Percentiles rank a stretch among this genome's conserved stretches.
phyloP scores from a whole-genome alignment of 2,797 vertebrate genomes.

The Leptodactylus fallax region DNA sequence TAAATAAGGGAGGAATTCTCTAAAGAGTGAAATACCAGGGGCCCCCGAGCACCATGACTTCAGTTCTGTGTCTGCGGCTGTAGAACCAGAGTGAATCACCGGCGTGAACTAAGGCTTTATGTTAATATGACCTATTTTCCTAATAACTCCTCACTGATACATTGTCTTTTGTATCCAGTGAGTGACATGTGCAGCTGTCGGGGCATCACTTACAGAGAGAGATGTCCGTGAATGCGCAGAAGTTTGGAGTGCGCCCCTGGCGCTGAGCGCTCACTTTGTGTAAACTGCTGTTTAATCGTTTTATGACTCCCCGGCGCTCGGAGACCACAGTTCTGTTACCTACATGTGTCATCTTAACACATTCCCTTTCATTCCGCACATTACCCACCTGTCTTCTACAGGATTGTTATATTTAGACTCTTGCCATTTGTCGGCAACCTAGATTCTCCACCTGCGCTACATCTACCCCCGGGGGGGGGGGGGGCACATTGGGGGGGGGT shows the following conservation, averaged over 20 bases:
- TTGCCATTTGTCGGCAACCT: constrained; percentile 25
- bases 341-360: constrained; percentile 14
- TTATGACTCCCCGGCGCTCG: constrained; percentile 33
- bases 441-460: constrained; percentile 32
- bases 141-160: constrained; percentile 53
- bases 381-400: constrained; percentile 9
- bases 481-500: constrained; percentile 1
- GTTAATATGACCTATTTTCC: constrained; percentile 63
- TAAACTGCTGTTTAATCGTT: constrained; percentile 31
- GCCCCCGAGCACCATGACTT: constrained; percentile 35
- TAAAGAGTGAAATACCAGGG: constrained; percentile 11
- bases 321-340: constrained; percentile 8
- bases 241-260: constrained; percentile 31
- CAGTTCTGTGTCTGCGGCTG: background rate
- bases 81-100: constrained; percentile 28
- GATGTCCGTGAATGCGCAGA: constrained; percentile 7
- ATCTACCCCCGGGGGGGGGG: constrained; percentile 10
- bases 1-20: constrained; percentile 19
- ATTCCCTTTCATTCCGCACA: constrained; percentile 14
- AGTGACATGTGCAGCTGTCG: constrained; percentile 55
- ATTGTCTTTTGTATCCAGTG: constrained; percentile 26
- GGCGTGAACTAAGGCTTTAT: constrained; percentile 48
- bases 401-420: constrained; percentile 23
- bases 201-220: constrained; percentile 12
- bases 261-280: constrained; percentile 17